Evolutionary conservation across 2,113 vertebrate species (phyloP).

Genomic region (Leucoraja erinaceus): DNA sequence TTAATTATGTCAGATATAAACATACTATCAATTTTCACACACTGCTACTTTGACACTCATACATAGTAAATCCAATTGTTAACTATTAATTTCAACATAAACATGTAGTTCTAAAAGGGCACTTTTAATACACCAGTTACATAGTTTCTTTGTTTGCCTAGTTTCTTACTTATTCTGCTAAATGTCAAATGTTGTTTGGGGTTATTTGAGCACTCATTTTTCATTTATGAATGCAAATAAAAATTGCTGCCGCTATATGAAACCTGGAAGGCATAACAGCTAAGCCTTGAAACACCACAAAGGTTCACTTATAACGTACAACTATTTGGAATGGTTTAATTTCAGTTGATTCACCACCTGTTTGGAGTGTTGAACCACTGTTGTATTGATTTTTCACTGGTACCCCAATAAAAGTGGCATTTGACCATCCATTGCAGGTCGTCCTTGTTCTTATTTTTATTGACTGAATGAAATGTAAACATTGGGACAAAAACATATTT

Average conservation of each 20-base stretch:
- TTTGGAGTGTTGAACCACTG: neutral
- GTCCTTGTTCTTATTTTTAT: neutral
- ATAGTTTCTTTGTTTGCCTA: neutral
- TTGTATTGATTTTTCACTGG: neutral
- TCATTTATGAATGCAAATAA: neutral
- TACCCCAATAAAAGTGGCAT: neutral
- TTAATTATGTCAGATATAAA: neutral
- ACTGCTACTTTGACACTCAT: neutral
- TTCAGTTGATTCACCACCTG: neutral
- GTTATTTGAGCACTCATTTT: neutral
- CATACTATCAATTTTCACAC: neutral
- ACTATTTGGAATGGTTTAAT: neutral
- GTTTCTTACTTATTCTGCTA: neutral
- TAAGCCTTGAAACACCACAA: neutral
- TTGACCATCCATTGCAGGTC: neutral
- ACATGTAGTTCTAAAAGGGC: neutral
- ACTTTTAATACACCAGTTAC: neutral
- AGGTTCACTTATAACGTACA: neutral
- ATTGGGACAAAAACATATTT: no score
- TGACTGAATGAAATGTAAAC: neutral
- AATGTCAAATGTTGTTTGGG: neutral
- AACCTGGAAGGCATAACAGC: neutral
- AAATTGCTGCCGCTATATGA: neutral
- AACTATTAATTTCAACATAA: neutral
- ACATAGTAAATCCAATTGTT: neutral